Percentiles rank a stretch among this genome's conserved stretches.
phyloP scores from a whole-genome alignment of 2,797 vertebrate genomes.

The Lophotriccus pileatus region DNA sequence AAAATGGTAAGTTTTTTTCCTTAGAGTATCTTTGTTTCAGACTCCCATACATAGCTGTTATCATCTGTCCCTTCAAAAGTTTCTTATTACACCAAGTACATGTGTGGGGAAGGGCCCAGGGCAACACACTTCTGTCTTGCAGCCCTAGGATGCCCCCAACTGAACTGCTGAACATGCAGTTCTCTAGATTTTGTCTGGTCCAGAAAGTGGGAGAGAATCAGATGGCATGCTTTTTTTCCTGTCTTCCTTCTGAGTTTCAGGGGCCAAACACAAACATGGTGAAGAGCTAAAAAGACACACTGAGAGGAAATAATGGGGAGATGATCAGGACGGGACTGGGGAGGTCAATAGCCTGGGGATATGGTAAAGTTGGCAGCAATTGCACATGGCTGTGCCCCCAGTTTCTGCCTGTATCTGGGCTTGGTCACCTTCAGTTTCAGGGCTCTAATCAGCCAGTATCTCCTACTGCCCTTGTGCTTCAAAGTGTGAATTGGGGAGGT shows the following conservation, averaged over 20 bases:
- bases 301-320: neutral
- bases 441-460: neutral
- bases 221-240: neutral
- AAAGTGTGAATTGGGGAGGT: neutral
- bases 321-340: too few relatives aligned
- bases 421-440: neutral
- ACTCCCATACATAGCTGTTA: neutral
- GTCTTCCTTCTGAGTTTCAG: neutral
- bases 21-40: neutral
- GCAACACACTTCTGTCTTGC: neutral
- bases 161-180: neutral
- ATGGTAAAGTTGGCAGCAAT: neutral
- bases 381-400: neutral
- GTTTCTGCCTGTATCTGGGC: neutral
- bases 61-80: neutral
- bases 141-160: neutral
- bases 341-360: neutral
- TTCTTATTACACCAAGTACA: neutral
- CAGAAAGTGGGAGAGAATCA: neutral
- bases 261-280: neutral
- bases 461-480: neutral
- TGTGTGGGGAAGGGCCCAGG: neutral
- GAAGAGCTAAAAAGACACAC: neutral
- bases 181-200: neutral
- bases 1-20: neutral